phyloP scores from a whole-genome alignment of 2,797 vertebrate genomes.

The Manis pentadactyla region DNA sequence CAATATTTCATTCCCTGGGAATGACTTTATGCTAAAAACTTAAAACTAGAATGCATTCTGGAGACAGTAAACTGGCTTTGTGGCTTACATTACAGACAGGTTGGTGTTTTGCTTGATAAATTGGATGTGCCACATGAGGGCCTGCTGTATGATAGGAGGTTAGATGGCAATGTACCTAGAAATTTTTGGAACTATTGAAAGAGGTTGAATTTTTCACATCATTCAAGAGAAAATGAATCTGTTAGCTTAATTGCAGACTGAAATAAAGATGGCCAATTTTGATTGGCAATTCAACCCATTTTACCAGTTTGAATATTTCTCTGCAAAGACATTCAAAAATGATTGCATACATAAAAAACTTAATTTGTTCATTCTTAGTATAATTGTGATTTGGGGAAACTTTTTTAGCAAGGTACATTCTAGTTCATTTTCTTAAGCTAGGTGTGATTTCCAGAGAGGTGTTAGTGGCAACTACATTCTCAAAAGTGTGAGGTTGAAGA shows the following conservation, averaged over 20 bases:
- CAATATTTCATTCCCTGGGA: background rate
- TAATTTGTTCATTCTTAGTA: conserved; percentile 18
- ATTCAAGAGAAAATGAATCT: background rate
- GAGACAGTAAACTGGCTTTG: background rate
- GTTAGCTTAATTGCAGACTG: background rate
- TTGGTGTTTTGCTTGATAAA: background rate
- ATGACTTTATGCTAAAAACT: background rate
- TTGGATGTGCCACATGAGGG: background rate
- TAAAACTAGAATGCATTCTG: background rate
- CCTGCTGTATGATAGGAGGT: background rate
- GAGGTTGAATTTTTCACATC: background rate
- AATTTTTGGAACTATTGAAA: background rate
- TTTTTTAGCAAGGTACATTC: background rate
- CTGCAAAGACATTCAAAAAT: conserved; percentile 13
- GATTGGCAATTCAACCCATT: background rate
- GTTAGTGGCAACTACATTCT: background rate
- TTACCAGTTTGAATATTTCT: conserved; percentile 17
- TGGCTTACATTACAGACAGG: background rate
- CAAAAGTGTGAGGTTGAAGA: background rate
- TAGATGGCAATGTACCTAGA: background rate
- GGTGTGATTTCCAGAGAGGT: background rate
- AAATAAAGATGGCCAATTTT: background rate
- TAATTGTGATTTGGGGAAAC: background rate
- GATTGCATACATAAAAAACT: background rate
- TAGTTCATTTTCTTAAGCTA: background rate